phyloP scores from a whole-genome alignment of 2,888 invertebrate species.

The Tipula lateralis region DNA sequence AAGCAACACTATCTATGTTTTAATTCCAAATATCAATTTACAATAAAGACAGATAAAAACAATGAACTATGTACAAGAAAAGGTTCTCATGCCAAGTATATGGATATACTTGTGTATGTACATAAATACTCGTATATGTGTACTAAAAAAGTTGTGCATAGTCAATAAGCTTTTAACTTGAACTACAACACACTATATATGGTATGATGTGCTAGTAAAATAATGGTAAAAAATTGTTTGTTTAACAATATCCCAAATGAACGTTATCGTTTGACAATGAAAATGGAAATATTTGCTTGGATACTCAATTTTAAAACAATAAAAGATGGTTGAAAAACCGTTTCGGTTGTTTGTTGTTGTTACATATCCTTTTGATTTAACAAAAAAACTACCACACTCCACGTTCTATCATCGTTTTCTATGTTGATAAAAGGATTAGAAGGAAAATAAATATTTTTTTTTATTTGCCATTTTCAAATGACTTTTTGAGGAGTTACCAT shows the following conservation, averaged over 20 bases:
- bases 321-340: background rate
- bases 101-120: too few species aligned
- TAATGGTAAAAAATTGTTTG: background rate
- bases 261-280: background rate
- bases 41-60: background rate
- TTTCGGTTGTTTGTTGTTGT: background rate
- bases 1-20: background rate
- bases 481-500: constrained; percentile 15
- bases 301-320: constrained; percentile 19
- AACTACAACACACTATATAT: background rate
- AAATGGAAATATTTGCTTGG: constrained; percentile 13
- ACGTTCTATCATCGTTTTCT: background rate
- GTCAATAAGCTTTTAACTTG: background rate
- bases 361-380: background rate
- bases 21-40: background rate
- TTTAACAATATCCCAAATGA: constrained; percentile 6
- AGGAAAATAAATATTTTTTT: background rate
- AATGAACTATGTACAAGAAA: background rate
- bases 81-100: background rate
- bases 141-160: too few species aligned
- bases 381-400: background rate
- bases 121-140: too few species aligned
- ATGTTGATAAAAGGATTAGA: constrained; percentile 11
- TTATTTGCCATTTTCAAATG: background rate
- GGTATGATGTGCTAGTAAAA: too few species aligned